These are phyloP conservation scores for Asarcornis scutulata DNA, from an alignment of 2,113 vertebrate species.

Conservation along the genomic window DNA sequence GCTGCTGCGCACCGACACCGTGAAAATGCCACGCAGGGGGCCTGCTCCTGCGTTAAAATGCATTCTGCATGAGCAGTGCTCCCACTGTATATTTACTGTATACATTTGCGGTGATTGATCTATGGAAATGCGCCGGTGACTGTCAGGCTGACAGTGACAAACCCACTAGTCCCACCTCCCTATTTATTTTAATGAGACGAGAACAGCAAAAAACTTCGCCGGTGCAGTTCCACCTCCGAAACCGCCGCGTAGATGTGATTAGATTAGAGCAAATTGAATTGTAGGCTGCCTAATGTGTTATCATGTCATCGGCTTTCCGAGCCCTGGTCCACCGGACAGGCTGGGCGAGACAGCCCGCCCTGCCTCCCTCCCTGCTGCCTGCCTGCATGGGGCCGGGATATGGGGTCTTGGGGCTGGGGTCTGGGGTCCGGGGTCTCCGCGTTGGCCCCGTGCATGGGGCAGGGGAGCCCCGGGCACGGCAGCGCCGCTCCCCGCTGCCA, in stretches of 20 bases:
- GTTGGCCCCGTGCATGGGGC: fast-evolving
- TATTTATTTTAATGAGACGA: constrained; percentile 70
- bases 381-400: no score
- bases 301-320: constrained; percentile 58
- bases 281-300: constrained; percentile 65
- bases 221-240: constrained; percentile 47
- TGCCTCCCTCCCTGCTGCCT: no score
- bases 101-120: background rate
- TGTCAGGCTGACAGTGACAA: constrained; percentile 44
- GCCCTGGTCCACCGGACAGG: constrained; percentile 34
- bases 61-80: background rate
- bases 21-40: background rate
- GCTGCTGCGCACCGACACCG: constrained; percentile 28
- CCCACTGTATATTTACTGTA: constrained; percentile 24
- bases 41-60: background rate
- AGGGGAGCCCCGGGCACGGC: background rate
- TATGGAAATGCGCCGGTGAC: constrained; percentile 5
- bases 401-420: background rate
- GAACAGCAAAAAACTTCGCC: constrained; percentile 67
- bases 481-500: background rate
- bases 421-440: background rate
- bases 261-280: constrained; percentile 66
- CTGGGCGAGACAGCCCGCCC: background rate
- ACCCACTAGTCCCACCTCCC: constrained; percentile 44
- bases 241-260: constrained; percentile 49